These are phyloP conservation scores for Trachymyrmex cornetzi DNA, from an alignment of 1,140 invertebrate genomes.

Conservation along the genomic window DNA sequence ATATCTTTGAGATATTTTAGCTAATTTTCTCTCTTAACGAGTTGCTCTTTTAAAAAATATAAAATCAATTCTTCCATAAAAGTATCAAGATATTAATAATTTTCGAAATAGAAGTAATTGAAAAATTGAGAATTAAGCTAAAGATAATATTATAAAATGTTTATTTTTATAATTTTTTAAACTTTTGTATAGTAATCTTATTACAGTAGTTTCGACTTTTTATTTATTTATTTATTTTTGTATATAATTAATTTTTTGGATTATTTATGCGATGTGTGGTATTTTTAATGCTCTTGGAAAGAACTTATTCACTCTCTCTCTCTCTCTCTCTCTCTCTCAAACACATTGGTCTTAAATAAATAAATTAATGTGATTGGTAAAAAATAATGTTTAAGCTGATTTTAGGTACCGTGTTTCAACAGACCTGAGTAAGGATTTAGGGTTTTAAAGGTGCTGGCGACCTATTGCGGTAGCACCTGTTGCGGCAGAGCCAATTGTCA, in stretches of 20 bases:
- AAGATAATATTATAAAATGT: not conserved
- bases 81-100: not conserved
- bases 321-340: no score
- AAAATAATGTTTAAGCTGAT: conserved; percentile 32
- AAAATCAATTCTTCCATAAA: not conserved
- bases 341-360: not conserved
- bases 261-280: not conserved
- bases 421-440: conserved; percentile 52
- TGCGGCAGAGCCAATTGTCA: conserved; percentile 55
- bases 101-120: not conserved
- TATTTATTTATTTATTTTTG: not conserved
- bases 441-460: conserved; percentile 64
- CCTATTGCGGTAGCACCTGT: conserved; percentile 66
- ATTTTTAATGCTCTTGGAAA: not conserved
- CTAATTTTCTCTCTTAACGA: not conserved
- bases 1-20: not conserved
- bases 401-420: conserved; percentile 33
- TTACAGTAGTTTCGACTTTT: not conserved
- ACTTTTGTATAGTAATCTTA: not conserved
- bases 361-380: conserved; percentile 13
- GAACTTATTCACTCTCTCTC: not conserved
- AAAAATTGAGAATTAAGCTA: not conserved
- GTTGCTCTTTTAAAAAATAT: not conserved
- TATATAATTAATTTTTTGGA: not conserved
- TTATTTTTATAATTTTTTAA: not conserved